Percentiles rank a stretch among this genome's conserved stretches.
Evolutionary conservation across 1,140 invertebrate genomes (phyloP).

Genomic region (Caenorhabditis tropicalis): DNA sequence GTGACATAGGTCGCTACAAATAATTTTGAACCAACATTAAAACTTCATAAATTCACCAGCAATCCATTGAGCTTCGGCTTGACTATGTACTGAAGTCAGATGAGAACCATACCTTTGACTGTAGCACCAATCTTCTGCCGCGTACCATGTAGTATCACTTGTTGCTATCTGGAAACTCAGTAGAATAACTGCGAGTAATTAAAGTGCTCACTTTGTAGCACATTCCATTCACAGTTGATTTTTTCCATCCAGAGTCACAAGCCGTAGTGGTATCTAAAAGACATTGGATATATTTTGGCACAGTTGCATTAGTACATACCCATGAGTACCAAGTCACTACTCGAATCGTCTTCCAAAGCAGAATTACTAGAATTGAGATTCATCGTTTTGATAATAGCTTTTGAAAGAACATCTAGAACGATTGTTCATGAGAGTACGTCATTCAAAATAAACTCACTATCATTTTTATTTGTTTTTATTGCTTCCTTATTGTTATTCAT

Average conservation of each 20-base stretch:
- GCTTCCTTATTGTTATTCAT: background rate
- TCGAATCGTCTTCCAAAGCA: background rate
- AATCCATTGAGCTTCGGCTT: constrained; percentile 11
- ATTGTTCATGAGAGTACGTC: background rate
- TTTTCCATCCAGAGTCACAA: background rate
- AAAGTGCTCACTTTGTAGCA: background rate
- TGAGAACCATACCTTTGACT: constrained; percentile 2
- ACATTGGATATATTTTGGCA: background rate
- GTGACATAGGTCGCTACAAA: background rate
- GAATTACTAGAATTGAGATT: background rate
- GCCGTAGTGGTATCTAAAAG: background rate
- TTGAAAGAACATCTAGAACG: background rate
- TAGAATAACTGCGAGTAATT: too few relatives aligned
- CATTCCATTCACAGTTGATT: background rate
- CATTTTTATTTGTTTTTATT: background rate
- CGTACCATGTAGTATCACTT: background rate
- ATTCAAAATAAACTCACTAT: background rate
- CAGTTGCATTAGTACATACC: background rate
- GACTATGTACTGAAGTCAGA: background rate
- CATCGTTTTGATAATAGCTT: background rate
- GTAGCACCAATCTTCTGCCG: constrained; percentile 9
- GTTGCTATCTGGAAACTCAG: background rate
- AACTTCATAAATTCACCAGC: background rate
- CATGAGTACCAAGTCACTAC: background rate
- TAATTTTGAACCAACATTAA: background rate